Evolutionary conservation across 2,888 invertebrate species (phyloP).

Genomic region (Sesia apiformis): DNA sequence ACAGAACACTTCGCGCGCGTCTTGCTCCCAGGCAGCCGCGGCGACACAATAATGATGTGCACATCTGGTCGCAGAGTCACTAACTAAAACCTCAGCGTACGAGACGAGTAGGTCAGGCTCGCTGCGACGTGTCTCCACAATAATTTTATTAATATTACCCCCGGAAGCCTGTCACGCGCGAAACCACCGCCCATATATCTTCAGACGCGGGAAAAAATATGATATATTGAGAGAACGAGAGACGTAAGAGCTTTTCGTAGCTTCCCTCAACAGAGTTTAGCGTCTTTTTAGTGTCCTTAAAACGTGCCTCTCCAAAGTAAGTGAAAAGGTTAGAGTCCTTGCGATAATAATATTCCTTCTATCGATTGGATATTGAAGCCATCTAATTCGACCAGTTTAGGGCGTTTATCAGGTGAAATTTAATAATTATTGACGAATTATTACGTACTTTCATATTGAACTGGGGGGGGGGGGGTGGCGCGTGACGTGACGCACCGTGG

Average conservation of each 20-base stretch:
- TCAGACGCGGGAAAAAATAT: slow-evolving; percentile 62
- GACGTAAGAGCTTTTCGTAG: slow-evolving; percentile 59
- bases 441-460: too few relatives aligned
- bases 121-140: slow-evolving; percentile 61
- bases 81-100: slow-evolving; percentile 5
- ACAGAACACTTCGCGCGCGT: slow-evolving; percentile 13
- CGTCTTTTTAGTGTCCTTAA: slow-evolving; percentile 53
- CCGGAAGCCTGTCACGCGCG: slow-evolving; percentile 68
- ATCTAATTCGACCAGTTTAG: too few relatives aligned
- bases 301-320: slow-evolving; percentile 25
- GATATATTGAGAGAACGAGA: slow-evolving; percentile 69
- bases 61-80: slow-evolving; percentile 16
- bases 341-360: background rate
- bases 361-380: too few relatives aligned
- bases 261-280: slow-evolving; percentile 49
- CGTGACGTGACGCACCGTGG: too few relatives aligned
- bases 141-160: slow-evolving; percentile 74
- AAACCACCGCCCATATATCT: slow-evolving; percentile 65
- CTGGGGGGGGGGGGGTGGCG: too few relatives aligned
- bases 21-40: slow-evolving; percentile 14
- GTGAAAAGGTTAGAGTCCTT: slow-evolving; percentile 12
- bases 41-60: slow-evolving; percentile 18
- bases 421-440: too few relatives aligned
- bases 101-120: slow-evolving; percentile 43
- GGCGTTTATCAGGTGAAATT: too few relatives aligned